phyloP scores from a whole-genome alignment of 2,113 vertebrate species.

The Rhizomys pruinosus region DNA sequence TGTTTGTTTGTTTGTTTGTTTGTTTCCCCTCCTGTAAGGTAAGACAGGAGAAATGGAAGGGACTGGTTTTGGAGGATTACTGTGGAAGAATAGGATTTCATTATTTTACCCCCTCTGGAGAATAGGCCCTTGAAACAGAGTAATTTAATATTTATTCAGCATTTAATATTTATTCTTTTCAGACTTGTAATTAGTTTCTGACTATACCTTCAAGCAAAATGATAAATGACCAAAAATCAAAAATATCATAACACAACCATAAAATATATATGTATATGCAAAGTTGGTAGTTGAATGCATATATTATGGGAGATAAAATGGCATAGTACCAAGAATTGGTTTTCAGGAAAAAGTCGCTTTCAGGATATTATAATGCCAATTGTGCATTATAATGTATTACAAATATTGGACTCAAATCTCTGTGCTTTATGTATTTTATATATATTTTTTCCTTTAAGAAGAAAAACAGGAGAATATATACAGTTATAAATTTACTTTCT shows the following conservation, averaged over 20 bases:
- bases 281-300: not conserved
- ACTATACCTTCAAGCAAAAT: not conserved
- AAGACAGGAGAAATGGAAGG: not conserved
- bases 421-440: not conserved
- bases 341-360: not conserved
- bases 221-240: not conserved
- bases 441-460: not conserved
- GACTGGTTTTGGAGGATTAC: not conserved
- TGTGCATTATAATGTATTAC: not conserved
- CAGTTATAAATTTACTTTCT: conserved; percentile 19
- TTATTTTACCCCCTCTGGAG: too few species aligned
- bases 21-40: not conserved
- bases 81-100: too few species aligned
- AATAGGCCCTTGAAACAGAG: not conserved
- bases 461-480: not conserved
- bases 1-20: not conserved
- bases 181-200: conserved; percentile 18
- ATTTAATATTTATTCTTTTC: conserved; percentile 23
- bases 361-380: not conserved
- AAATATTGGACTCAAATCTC: not conserved
- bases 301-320: not conserved
- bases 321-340: not conserved
- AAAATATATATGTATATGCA: not conserved
- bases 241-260: not conserved
- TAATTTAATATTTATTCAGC: not conserved